Base-by-base conservation (phyloP, 2,888 invertebrate species). In the Platynereis dumerilii region DNA sequence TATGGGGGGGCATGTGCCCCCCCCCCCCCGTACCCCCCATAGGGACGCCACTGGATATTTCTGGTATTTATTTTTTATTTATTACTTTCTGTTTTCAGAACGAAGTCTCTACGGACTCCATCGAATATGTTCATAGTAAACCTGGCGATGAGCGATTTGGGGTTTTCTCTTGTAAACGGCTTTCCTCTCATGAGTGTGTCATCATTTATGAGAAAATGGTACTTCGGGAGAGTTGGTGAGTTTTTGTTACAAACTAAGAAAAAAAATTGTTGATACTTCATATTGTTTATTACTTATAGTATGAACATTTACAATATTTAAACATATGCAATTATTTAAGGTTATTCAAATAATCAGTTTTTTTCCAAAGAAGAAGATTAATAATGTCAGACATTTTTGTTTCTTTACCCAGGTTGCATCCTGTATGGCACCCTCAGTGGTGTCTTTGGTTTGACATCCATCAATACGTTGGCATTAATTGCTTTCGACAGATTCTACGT, bases 391-490 rank as follows among this genome's bases (percentile, higher is more conserved):
- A n/a, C n/a, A 34, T 34, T 34, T 34, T 34, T 34, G 12, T 34
- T 7, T 34, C 12, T 34, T 34, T 34, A 7, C 71, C 24, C 74
- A 82, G 82, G 79, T 85, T 96, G 95, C 83, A 91, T 94, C 83
- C 78, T 96, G 2, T 95, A 96, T 84, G 94, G 89, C 48, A 90
- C 93, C 86, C 87, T 90, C 61, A 95, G 95, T 44, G 95, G 94
- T 45, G 87, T 94, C 65, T 94, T 92, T 80, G 96, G 96, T 67
- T 92, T 93, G 82, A 89, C 88, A 75, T 95, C 94, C 66, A 96
- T 96, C 79, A 94, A 94, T 92, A 91, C 93, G 28, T 93, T 95
- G 92, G 91, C 91, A n/a, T 90, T 91, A 45, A 94, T 96, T 75
- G 92, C 95, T 65, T 88, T 94, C 78, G 96, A 96, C 84, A 89